Conservation (phyloP, 2,797 vertebrate genomes). For the Jordanella pulchra region DNA sequence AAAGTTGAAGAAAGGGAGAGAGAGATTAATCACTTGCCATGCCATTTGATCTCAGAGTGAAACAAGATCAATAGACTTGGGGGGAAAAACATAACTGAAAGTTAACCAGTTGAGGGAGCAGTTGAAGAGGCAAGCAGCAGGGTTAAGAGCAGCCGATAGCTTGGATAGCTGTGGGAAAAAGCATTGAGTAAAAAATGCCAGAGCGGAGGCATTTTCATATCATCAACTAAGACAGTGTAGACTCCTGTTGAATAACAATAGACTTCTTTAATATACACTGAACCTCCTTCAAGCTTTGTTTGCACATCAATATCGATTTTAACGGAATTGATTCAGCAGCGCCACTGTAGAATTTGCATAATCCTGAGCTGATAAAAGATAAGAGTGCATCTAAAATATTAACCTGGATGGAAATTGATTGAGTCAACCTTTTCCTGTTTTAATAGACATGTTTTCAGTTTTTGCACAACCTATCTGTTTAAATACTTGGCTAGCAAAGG, state of each 20-base stretch:
- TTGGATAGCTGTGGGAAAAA: constrained; percentile 54
- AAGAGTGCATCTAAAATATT: constrained; percentile 34
- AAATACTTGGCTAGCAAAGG: constrained; percentile 31
- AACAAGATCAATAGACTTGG: constrained; percentile 74
- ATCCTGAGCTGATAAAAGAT: constrained; percentile 43
- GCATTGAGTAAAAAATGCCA: constrained; percentile 23
- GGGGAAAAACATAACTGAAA: constrained; percentile 61
- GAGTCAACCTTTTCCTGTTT: constrained; percentile 27
- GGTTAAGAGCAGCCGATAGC: constrained; percentile 60
- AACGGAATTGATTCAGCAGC: constrained; percentile 65
- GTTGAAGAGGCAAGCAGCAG: constrained; percentile 26
- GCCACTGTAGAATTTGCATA: constrained; percentile 58
- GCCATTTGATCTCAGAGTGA: constrained; percentile 80
- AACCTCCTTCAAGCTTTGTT: constrained; percentile 45
- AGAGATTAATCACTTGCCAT: constrained; percentile 78
- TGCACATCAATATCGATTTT: constrained; percentile 74
- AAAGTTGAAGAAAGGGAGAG: constrained; percentile 64
- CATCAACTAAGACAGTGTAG: constrained; percentile 52
- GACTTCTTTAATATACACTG: constrained; percentile 40
- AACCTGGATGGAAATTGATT: constrained; percentile 38
- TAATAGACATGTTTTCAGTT: constrained; percentile 43
- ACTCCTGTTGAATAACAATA: constrained; percentile 59
- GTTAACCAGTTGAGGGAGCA: constrained; percentile 58
- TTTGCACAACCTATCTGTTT: constrained; percentile 35
- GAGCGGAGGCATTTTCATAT: constrained; percentile 31